Evolutionary conservation across 2,797 vertebrate genomes (phyloP).

Genomic region (Capromys pilorides): DNA sequence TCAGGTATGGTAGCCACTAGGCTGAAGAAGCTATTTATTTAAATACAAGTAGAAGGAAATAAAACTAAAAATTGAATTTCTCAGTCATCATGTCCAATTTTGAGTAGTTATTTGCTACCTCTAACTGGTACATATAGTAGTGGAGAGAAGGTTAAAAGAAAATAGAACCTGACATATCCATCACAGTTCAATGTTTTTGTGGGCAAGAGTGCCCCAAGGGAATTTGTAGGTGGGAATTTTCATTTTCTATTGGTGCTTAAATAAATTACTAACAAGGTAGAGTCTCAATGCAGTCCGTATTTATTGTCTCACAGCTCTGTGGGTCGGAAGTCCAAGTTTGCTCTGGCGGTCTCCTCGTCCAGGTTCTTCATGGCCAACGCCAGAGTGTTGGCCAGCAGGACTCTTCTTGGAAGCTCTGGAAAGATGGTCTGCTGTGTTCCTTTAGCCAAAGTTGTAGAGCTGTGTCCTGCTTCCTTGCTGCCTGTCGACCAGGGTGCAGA

Average conservation of each 20-base stretch:
- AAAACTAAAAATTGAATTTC: not conserved
- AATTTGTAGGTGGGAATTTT: not conserved
- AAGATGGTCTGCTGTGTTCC: not conserved
- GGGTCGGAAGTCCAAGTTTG: not conserved
- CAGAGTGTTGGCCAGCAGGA: not conserved
- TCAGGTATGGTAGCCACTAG: not conserved
- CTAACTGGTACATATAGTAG: fast-evolving
- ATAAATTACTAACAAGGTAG: not conserved
- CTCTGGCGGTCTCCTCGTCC: not conserved
- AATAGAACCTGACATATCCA: too few relatives aligned
- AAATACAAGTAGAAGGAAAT: not conserved
- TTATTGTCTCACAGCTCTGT: not conserved
- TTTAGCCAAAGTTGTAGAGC: too few relatives aligned
- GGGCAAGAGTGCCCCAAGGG: too few relatives aligned
- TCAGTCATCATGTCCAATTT: not conserved
- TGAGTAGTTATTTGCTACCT: not conserved
- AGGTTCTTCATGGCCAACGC: not conserved
- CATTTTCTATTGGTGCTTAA: not conserved
- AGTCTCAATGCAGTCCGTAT: not conserved
- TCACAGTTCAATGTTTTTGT: fast-evolving
- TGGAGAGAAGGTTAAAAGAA: not conserved
- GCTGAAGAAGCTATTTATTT: not conserved
- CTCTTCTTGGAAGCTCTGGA: not conserved
- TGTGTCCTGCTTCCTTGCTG: not conserved
- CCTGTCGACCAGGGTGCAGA: not conserved